Base-by-base conservation (phyloP, 2,888 invertebrate genomes). In the Luperina testacea region DNA sequence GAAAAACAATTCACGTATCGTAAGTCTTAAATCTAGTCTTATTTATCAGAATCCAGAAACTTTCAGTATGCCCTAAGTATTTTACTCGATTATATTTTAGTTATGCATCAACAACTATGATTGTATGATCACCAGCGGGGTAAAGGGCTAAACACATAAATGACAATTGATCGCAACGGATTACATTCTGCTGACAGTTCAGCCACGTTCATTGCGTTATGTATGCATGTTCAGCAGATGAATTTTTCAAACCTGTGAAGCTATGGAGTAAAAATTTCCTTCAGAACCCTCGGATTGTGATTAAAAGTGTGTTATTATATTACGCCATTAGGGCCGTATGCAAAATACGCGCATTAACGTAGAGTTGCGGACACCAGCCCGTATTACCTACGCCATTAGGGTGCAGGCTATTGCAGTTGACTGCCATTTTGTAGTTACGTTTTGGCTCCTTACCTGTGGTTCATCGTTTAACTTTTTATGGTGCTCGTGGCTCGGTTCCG, bases 401-500 rank as follows among this genome's bases (percentile, higher is more conserved):
- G 27, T 27, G 27, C 61, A 27, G 20, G 32, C 13, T 32, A 24
- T 24, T 70, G 32, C 8, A 32, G 15, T 70, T 70, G 17, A 51
- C 51, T 27, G 32, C 2, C 5, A n/a, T 53, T 53, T 53, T 32
- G 32, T 51, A 32, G 4, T 32, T 32, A n/a, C 6, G 2, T 72
- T 20, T 20, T 27, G 15, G 11, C 4, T 20, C 9, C 72, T 90
- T 91, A 97, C 97, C 93, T 96, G 94, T 57, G 96, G 96, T 95
- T 99, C 99, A 81, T 98, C 97, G 89, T 97, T 97, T 87, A 99
- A 97, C 90, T 98, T 97, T 92, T 97, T 96, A 93, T 99, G 98
- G 96, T 99, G 98, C 90, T 98, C 97, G 90, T 98, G 97, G 94
- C 98, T 98, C 82, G 97, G 97, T 88, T 98, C 97, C 75, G 98